These are phyloP conservation scores for Pegoplata infirma DNA, from an alignment of 2,888 invertebrate genomes.

Conservation along the genomic window DNA sequence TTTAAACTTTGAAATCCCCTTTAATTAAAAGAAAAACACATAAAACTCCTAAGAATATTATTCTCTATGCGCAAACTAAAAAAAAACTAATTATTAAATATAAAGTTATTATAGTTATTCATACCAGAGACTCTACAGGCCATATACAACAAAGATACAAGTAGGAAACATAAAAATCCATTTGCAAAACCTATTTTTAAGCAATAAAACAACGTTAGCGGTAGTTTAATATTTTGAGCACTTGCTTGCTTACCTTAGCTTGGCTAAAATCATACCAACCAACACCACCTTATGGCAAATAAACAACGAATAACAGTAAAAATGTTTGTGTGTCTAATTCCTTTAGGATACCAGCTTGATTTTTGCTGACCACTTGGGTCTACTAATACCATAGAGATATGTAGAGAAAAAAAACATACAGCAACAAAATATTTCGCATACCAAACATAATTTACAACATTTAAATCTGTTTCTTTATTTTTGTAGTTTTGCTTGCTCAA, in stretches of 20 bases:
- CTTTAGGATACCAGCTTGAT: constrained; percentile 18
- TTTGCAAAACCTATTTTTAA: not conserved
- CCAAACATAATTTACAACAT: not conserved
- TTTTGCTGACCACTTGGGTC: not conserved
- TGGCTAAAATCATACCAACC: too few species aligned
- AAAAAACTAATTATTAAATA: too few species aligned
- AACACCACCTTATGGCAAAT: not conserved
- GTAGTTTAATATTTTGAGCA: not conserved
- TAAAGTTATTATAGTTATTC: too few species aligned
- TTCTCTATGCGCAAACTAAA: too few species aligned
- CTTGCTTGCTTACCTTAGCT: not conserved
- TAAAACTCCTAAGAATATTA: too few species aligned
- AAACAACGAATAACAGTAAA: constrained; percentile 6
- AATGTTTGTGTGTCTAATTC: not conserved
- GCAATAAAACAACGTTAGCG: not conserved
- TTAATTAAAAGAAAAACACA: too few species aligned
- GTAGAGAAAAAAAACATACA: not conserved
- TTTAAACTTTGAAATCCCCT: too few species aligned
- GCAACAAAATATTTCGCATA: constrained; percentile 4
- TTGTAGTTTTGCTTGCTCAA: not conserved
- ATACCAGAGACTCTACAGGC: not conserved
- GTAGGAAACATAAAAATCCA: not conserved
- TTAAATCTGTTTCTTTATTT: not conserved
- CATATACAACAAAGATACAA: not conserved
- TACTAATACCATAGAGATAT: not conserved